Evolutionary conservation across 2,113 vertebrate genomes (phyloP).

Genomic region (Rhadina sibilatrix): DNA sequence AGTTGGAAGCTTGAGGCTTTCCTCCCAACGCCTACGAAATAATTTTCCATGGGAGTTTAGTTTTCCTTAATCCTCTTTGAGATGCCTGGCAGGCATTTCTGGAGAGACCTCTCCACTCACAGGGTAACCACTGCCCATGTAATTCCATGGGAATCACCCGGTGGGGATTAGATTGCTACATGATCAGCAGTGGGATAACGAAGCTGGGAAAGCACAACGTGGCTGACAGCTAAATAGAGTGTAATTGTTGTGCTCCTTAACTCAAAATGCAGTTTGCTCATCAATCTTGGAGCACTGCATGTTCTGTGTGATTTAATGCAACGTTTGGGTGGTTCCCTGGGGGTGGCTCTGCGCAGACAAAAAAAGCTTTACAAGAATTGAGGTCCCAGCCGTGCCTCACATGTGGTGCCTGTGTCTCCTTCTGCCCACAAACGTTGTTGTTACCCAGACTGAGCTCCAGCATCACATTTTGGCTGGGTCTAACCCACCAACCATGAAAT

Average conservation of each 20-base stretch:
- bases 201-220: neutral
- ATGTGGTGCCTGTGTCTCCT: accelerated
- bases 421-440: accelerated
- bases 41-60: neutral
- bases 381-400: neutral
- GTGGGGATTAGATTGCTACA: neutral
- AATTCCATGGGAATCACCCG: neutral
- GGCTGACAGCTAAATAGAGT: neutral
- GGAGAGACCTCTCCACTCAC: neutral
- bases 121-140: neutral
- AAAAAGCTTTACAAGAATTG: neutral
- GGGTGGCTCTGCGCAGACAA: neutral
- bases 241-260: neutral
- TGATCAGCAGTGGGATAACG: neutral
- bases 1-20: neutral
- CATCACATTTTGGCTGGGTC: neutral
- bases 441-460: accelerated
- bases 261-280: neutral
- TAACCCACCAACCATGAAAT: accelerated
- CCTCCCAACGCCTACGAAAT: neutral
- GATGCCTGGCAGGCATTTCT: neutral
- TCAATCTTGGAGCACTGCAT: neutral
- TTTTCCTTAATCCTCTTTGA: neutral
- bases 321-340: neutral
- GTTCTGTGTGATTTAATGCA: neutral